Evolutionary conservation across 2,888 invertebrate genomes (phyloP).

Genomic region (Synanthedon andrenaeformis): DNA sequence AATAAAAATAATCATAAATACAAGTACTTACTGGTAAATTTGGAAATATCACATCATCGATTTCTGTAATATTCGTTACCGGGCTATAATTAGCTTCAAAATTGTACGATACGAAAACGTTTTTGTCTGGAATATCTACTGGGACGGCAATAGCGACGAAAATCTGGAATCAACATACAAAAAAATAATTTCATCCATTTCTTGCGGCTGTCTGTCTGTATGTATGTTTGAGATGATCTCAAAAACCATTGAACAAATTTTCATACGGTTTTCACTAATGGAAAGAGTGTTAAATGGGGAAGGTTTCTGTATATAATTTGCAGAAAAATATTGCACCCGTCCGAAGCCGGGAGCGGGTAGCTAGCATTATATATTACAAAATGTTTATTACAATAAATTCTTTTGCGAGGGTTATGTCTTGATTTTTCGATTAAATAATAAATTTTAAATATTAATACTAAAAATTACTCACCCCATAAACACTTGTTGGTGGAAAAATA

Average conservation of each 20-base stretch:
- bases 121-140: constrained; percentile 74
- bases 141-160: constrained; percentile 79
- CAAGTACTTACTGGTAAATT: constrained; percentile 61
- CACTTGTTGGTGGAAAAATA: constrained; percentile 55
- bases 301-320: no score
- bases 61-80: constrained; percentile 70
- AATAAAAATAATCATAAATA: no score
- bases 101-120: constrained; percentile 80
- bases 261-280: no score
- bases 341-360: no score
- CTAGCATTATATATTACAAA: neutral
- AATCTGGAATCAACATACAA: constrained; percentile 53
- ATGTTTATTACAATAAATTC: neutral
- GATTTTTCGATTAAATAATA: no score
- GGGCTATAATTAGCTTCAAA: constrained; percentile 77
- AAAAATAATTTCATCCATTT: neutral
- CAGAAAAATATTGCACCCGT: no score
- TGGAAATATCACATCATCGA: constrained; percentile 65
- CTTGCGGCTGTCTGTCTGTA: neutral
- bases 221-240: neutral
- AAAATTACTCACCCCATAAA: constrained; percentile 47
- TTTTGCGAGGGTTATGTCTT: neutral
- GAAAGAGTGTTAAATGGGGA: no score
- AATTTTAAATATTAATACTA: no score
- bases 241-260: neutral